Percentiles rank a stretch among this genome's conserved stretches.
These are phyloP conservation scores for Antheraea mylitta DNA, from an alignment of 1,140 invertebrate genomes.

Conservation along the genomic window DNA sequence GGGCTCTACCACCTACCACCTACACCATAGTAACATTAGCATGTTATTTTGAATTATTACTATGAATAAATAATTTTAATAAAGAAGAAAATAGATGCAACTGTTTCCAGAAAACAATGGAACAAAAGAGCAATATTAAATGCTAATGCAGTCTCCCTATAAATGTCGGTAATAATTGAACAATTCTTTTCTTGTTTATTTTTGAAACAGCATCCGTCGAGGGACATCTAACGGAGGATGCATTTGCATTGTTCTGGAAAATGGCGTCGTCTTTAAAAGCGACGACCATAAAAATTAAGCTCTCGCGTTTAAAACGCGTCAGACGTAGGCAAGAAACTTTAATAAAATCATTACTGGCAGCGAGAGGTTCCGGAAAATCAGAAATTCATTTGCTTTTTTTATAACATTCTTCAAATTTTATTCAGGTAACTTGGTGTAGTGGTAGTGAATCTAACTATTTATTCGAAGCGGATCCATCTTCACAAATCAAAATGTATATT, in stretches of 20 bases:
- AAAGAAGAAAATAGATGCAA: background rate
- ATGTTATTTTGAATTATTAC: too few relatives aligned
- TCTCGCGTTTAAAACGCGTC: slow-evolving; percentile 25
- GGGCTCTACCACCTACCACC: too few relatives aligned
- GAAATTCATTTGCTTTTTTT: background rate
- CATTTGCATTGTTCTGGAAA: slow-evolving; percentile 33
- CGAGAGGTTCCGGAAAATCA: background rate
- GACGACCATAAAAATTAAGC: slow-evolving; percentile 31
- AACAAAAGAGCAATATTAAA: slow-evolving; percentile 17
- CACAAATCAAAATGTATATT: too few relatives aligned
- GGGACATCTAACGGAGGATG: slow-evolving; percentile 19
- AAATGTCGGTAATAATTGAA: slow-evolving; percentile 29
- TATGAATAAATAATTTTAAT: background rate
- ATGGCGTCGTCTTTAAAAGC: slow-evolving; percentile 28
- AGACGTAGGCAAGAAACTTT: slow-evolving; percentile 15
- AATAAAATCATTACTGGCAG: background rate
- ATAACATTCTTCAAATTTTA: too few relatives aligned
- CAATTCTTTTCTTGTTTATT: slow-evolving; percentile 30
- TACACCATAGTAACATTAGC: too few relatives aligned
- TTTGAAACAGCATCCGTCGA: slow-evolving; percentile 22
- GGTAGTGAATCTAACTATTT: too few relatives aligned
- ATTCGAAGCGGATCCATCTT: too few relatives aligned
- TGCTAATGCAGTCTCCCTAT: slow-evolving; percentile 23
- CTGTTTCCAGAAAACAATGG: background rate
- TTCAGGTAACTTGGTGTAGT: too few relatives aligned